Conservation (phyloP, 2,113 vertebrate genomes). For the Centropristis striata region DNA sequence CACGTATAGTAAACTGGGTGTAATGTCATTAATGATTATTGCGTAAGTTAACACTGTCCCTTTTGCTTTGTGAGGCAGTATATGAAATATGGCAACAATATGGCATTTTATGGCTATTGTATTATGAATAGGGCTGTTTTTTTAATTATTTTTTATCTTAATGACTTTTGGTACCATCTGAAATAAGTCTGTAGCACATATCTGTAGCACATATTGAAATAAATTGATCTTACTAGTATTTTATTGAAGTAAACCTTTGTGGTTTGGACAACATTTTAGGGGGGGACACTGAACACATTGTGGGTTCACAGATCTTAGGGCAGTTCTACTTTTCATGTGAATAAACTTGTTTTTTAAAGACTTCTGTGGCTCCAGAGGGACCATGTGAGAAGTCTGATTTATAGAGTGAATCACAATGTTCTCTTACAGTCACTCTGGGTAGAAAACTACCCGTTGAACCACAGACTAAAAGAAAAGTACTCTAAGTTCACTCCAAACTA, state of each 20-base stretch:
- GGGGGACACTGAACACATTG: neutral
- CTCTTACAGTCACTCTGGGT: too few species aligned
- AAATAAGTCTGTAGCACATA: neutral
- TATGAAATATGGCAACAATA: conserved; percentile 20
- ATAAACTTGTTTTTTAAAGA: too few species aligned
- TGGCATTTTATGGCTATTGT: conserved; percentile 19
- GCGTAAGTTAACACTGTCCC: conserved; percentile 38
- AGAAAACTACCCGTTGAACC: too few species aligned
- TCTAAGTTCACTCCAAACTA: too few species aligned
- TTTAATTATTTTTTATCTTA: conserved; percentile 4
- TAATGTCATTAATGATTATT: conserved; percentile 57
- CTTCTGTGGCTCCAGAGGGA: too few species aligned
- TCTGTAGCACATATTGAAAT: too few species aligned
- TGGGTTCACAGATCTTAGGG: too few species aligned
- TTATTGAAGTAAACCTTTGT: neutral
- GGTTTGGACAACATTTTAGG: neutral
- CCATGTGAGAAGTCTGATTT: too few species aligned
- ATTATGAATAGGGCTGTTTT: neutral
- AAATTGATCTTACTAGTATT: too few species aligned
- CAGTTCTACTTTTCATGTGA: too few species aligned
- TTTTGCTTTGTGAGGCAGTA: conserved; percentile 21
- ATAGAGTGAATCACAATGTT: too few species aligned
- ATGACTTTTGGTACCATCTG: neutral
- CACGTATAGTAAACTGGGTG: conserved; percentile 47
- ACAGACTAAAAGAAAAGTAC: too few species aligned